These are phyloP conservation scores for Eupithecia pulchellata DNA, from an alignment of 2,888 invertebrate species.

Conservation along the genomic window DNA sequence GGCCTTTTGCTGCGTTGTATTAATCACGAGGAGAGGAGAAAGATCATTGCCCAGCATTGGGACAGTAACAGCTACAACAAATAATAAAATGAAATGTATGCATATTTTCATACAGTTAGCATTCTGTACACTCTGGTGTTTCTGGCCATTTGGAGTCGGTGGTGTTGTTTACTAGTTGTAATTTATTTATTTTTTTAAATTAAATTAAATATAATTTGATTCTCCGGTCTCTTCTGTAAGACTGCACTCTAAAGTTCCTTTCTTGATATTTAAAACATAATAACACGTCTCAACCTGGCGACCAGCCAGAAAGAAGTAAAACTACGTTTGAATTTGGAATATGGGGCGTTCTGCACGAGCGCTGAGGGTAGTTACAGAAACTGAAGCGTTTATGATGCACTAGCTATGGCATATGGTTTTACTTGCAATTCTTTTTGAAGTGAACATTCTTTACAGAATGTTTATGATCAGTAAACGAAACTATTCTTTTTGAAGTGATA, in stretches of 20 bases:
- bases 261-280: constrained; percentile 44
- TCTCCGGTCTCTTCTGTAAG: constrained; percentile 2
- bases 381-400: constrained; percentile 16
- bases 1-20: no score
- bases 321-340: constrained; percentile 38
- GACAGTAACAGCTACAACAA: no score
- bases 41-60: no score
- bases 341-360: constrained; percentile 17
- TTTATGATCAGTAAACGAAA: no score
- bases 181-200: no score
- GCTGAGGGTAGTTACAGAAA: constrained; percentile 27
- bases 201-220: not conserved
- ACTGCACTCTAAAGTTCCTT: constrained; percentile 23
- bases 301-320: constrained; percentile 44
- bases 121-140: no score
- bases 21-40: no score
- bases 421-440: not conserved
- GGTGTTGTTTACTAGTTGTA: no score
- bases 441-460: not conserved
- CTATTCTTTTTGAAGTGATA: no score
- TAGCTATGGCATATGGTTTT: constrained; percentile 11
- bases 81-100: no score
- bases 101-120: no score
- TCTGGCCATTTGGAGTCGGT: no score
- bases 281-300: constrained; percentile 48